A percentile compares a stretch with the other conserved stretches of the same genome.
Evolutionary conservation across 2,888 invertebrate species (phyloP).

Genomic region (Drosophila rellima): DNA sequence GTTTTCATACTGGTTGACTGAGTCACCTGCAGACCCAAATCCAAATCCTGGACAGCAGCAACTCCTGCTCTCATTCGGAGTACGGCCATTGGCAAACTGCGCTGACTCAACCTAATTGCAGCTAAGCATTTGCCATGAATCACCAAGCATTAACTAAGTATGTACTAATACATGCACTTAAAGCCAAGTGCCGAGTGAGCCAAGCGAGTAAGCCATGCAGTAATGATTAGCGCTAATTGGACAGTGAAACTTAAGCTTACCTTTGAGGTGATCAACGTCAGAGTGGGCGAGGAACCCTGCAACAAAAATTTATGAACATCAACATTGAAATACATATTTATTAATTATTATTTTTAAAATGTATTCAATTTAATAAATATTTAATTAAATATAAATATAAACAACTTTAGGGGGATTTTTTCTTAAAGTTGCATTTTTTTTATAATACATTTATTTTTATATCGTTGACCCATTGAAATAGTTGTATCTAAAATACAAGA

Average conservation of each 20-base stretch:
- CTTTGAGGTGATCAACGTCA: constrained; percentile 92
- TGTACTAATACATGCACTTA: constrained; percentile 40
- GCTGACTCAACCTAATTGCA: constrained; percentile 52
- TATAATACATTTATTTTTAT: too few relatives aligned
- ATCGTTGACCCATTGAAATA: too few relatives aligned
- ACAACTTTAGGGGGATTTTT: too few relatives aligned
- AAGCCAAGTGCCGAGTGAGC: not conserved
- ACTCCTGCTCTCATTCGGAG: constrained; percentile 4
- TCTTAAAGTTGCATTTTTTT: too few relatives aligned
- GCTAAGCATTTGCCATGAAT: constrained; percentile 24
- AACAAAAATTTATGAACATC: too few relatives aligned
- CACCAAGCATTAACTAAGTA: constrained; percentile 21
- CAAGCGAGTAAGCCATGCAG: constrained; percentile 37
- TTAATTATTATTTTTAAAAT: not conserved
- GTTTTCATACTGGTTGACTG: constrained; percentile 34
- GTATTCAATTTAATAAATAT: too few relatives aligned
- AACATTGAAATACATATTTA: not conserved
- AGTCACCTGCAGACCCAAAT: constrained; percentile 58
- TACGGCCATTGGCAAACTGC: not conserved
- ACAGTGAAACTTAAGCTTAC: constrained; percentile 87
- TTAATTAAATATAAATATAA: too few relatives aligned
- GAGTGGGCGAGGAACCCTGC: constrained; percentile 92
- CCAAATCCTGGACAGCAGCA: constrained; percentile 25
- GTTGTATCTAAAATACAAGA: too few relatives aligned
- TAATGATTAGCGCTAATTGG: constrained; percentile 8